phyloP scores from a whole-genome alignment of 1,140 invertebrate genomes.

The Pectinophora gossypiella region DNA sequence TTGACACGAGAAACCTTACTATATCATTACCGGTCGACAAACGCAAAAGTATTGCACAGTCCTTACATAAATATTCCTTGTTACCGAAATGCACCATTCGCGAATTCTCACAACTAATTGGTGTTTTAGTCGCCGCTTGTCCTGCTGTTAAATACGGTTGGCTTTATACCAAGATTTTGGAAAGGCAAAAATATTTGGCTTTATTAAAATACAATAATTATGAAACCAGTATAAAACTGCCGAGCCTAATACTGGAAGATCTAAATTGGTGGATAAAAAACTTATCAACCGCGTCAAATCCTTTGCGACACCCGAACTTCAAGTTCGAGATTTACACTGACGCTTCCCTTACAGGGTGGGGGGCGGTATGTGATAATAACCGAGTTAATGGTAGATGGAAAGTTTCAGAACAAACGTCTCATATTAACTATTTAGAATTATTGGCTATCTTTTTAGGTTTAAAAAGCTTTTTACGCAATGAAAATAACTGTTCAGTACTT shows the following conservation, averaged over 20 bases:
- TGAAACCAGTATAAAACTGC: neutral
- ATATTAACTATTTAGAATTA: neutral
- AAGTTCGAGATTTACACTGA: neutral
- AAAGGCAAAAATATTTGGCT: slow-evolving; percentile 2
- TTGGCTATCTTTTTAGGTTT: neutral
- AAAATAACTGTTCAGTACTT: neutral
- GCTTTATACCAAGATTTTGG: neutral
- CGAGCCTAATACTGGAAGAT: neutral
- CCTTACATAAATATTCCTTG: too few species aligned
- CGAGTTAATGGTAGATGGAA: neutral
- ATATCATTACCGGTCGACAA: neutral
- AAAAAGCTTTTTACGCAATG: neutral
- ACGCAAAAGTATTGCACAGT: neutral
- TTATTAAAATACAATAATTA: neutral
- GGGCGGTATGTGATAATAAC: neutral
- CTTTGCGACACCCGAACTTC: neutral
- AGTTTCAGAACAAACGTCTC: neutral
- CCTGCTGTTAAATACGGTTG: neutral
- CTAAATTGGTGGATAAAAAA: slow-evolving; percentile 1
- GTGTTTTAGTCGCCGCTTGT: neutral
- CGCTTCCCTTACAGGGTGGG: neutral
- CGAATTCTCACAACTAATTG: neutral
- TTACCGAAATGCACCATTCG: neutral
- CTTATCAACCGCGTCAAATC: neutral
- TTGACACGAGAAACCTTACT: neutral